A percentile compares a stretch with the other conserved stretches of the same genome.
phyloP scores from a whole-genome alignment of 2,113 vertebrate genomes.

The Erpornis zantholeuca region DNA sequence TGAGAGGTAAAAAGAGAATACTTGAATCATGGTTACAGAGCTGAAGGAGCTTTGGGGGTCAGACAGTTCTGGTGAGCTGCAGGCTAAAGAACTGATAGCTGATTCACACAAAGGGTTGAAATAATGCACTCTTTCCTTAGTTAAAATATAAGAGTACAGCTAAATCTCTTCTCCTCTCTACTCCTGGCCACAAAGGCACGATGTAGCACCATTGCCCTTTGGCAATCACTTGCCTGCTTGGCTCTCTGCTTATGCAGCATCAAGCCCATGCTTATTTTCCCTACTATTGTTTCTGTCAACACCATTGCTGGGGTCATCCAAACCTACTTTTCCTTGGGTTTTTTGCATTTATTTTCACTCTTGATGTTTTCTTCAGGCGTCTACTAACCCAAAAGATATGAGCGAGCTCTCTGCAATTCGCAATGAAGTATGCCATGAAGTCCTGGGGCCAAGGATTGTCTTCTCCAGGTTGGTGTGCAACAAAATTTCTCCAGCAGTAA shows the following conservation, averaged over 20 bases:
- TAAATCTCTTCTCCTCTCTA: background rate
- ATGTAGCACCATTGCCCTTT: background rate
- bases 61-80: background rate
- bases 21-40: background rate
- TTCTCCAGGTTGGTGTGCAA: background rate
- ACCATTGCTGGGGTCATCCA: background rate
- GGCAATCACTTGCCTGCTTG: background rate
- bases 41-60: background rate
- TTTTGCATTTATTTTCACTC: background rate
- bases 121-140: background rate
- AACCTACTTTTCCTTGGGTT: background rate
- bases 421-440: background rate
- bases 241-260: background rate
- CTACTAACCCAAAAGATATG: slow-evolving; percentile 61
- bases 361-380: background rate
- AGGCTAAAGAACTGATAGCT: background rate
- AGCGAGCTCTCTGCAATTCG: slow-evolving; percentile 34
- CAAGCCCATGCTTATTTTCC: background rate
- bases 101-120: background rate
- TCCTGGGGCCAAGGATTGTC: background rate
- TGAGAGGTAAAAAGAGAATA: background rate
- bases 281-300: background rate
- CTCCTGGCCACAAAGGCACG: background rate
- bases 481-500: slow-evolving; percentile 66
- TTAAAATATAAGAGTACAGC: background rate